Evolutionary conservation across 2,113 vertebrate genomes (phyloP).

Genomic region (Mola mola): DNA sequence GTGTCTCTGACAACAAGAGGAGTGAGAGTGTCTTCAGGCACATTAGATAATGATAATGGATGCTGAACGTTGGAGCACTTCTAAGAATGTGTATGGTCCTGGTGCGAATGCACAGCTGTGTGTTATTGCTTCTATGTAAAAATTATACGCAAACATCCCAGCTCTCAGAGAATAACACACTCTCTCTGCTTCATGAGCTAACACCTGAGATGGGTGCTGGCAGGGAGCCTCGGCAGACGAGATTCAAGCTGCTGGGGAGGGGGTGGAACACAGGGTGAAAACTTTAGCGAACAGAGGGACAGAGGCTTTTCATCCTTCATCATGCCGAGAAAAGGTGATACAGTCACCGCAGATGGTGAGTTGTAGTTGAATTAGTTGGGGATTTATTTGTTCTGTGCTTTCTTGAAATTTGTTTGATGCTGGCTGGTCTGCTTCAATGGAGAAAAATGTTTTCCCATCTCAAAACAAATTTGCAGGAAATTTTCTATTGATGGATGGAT

Average conservation of each 20-base stretch:
- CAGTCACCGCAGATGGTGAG: constrained; percentile 85
- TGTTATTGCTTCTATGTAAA: background rate
- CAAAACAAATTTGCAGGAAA: too few relatives aligned
- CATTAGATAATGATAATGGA: constrained; percentile 26
- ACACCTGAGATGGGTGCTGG: constrained; percentile 60
- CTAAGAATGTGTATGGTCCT: background rate
- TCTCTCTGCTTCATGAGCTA: background rate
- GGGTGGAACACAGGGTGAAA: background rate
- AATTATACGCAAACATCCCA: background rate
- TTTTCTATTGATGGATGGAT: too few relatives aligned
- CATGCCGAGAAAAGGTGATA: constrained; percentile 86
- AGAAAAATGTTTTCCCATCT: background rate
- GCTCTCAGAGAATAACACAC: background rate
- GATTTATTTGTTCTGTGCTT: background rate
- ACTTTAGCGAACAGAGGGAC: constrained; percentile 4
- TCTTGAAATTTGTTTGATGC: too few relatives aligned
- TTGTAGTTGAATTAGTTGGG: background rate
- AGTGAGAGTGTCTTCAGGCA: constrained; percentile 73
- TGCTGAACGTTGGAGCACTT: background rate
- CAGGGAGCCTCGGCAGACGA: constrained; percentile 7
- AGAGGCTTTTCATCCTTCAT: constrained; percentile 23
- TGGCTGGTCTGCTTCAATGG: background rate
- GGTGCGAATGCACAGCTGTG: background rate
- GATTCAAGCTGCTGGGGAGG: background rate
- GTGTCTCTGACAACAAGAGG: constrained; percentile 57